Base-by-base conservation (phyloP, 1,140 invertebrate genomes). In the Dysdera silvatica region DNA sequence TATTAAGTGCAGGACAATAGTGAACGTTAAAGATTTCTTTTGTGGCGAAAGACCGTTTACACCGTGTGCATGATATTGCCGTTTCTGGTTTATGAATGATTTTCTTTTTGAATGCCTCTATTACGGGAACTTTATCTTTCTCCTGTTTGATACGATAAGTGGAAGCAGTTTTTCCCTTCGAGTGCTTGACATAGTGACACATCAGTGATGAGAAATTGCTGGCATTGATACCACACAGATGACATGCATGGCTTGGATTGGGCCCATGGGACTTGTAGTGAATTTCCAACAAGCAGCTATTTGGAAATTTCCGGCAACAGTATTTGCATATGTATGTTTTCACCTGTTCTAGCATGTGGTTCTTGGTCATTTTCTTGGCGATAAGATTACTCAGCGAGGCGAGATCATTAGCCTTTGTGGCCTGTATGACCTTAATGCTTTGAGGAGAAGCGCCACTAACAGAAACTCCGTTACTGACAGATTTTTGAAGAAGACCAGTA, bases 301-400 rank as follows among this genome's bases (percentile, higher is more conserved):
- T 55, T 26, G 4, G 32, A 32, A 56, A 63, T 14, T 26, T 40
- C 18, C 20, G 52, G 28, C 61, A 63, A 49, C 61, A 63, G 26
- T 35, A 63, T 28, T 63, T 63, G 20, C 61, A 63, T 12, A 63
- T 26, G 32, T 20, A 63, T n/a, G n/a, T n/a, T n/a, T n/a, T n/a
- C n/a, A n/a, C n/a, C n/a, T n/a, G n/a, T n/a, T n/a, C n/a, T n/a
- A n/a, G n/a, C n/a, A n/a, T n/a, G n/a, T n/a, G n/a, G n/a, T n/a
- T n/a, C n/a, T n/a, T n/a, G n/a, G n/a, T n/a, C n/a, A n/a, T n/a
- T n/a, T n/a, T n/a, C n/a, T n/a, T n/a, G n/a, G n/a, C n/a, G n/a
- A n/a, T n/a, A n/a, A n/a, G n/a, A n/a, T n/a, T n/a, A n/a, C n/a
- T n/a, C n/a, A n/a, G n/a, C n/a, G n/a, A n/a, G n/a, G n/a, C n/a